Base-by-base conservation (phyloP, 2,888 invertebrate genomes). In the Adelognathus sp. region DNA sequence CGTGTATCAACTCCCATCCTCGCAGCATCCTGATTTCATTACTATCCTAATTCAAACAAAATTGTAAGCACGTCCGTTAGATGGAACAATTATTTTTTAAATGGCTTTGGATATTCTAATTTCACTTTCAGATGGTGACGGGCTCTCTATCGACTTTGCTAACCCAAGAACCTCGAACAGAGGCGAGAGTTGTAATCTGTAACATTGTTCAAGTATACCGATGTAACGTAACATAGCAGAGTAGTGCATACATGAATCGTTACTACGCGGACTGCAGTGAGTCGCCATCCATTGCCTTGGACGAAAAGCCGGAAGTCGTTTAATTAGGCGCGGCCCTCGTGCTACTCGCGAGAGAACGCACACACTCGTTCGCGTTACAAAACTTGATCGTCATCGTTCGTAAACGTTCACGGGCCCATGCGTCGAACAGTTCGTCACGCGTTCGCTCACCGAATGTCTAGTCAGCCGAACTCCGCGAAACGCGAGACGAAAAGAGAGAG, bases 71-170 rank as follows among this genome's bases (percentile, higher is more conserved):
- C n/a, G n/a, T n/a, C n/a, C n/a, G n/a, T n/a, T n/a, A n/a, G n/a
- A n/a, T n/a, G n/a, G n/a, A n/a, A n/a, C n/a, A n/a, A n/a, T n/a
- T n/a, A n/a, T n/a, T n/a, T n/a, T n/a, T 76, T 74, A 85, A 84
- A 84, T 83, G 86, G 86, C 84, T 83, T 81, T 83, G 87, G 88
- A 85, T 81, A 85, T 87, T 86, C 82, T 86, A 87, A 81, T 88
- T 88, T 88, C 79, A 79, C 87, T 89, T 90, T 87, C 90, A 90
- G 90, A 87, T 90, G 90, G 89, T 89, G 88, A 86, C 81, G 89
- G 90, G 87, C 86, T 85, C 86, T 85, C 82, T 67, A 76, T 74
- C 58, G 71, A 80, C 84, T 86, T 83, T 83, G 77, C 83, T 86
- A 86, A 86, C 80, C 83, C 84, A 84, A 81, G 78, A 72, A 29